These are phyloP conservation scores for Lophotriccus pileatus DNA, from an alignment of 2,797 vertebrate species.

Conservation along the genomic window DNA sequence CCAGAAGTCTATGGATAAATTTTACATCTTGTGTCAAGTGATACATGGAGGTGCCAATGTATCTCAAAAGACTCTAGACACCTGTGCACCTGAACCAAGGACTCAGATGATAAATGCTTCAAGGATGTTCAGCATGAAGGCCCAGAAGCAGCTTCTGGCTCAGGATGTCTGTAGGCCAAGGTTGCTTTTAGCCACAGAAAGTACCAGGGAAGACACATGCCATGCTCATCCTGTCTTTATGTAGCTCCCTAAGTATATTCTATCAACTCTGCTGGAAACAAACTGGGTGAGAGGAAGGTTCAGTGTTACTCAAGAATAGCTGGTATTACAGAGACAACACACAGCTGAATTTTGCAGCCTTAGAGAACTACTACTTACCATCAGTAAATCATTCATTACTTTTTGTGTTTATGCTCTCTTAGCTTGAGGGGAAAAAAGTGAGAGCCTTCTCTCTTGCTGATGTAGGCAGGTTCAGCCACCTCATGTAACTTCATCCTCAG, in stretches of 20 bases:
- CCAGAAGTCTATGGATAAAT: neutral
- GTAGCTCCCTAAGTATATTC: neutral
- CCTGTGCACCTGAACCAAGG: neutral
- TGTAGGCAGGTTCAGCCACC: neutral
- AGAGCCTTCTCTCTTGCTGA: neutral
- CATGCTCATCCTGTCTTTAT: neutral
- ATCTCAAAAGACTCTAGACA: neutral
- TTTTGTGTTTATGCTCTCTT: neutral
- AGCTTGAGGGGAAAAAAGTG: neutral
- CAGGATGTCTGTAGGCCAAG: neutral
- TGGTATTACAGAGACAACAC: neutral
- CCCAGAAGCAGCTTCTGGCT: neutral
- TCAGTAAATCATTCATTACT: neutral
- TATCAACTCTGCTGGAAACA: neutral
- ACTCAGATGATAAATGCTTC: neutral
- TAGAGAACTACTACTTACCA: neutral
- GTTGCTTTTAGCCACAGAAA: neutral
- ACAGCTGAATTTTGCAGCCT: neutral
- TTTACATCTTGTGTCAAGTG: neutral
- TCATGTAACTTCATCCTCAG: neutral
- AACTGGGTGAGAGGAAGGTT: neutral
- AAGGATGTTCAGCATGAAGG: neutral
- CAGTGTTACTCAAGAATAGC: neutral
- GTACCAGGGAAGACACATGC: neutral
- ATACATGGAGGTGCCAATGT: neutral